Percentiles rank a stretch among this genome's conserved stretches.
Conservation (phyloP, 1,140 invertebrate species). For the Colletes gigas region DNA sequence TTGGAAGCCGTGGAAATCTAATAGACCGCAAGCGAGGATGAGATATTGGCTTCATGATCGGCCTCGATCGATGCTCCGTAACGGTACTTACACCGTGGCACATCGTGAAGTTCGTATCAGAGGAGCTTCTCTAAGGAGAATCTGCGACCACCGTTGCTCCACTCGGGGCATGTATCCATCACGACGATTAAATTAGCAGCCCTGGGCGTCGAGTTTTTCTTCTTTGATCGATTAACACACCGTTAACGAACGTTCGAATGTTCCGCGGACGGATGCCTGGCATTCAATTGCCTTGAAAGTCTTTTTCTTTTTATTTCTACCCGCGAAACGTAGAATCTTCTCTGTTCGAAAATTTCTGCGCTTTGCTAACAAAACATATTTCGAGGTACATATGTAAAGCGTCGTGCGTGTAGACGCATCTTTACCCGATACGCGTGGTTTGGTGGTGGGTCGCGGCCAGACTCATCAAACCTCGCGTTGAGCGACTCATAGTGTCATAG, state of each 20-base stretch:
- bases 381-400: no score
- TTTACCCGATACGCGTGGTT: no score
- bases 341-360: no score
- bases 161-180: constrained; percentile 1
- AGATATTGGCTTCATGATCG: constrained; percentile 70
- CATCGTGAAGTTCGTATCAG: constrained; percentile 48
- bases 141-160: constrained; percentile 3
- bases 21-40: constrained; percentile 74
- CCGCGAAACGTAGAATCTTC: no score
- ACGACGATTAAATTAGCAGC: constrained; percentile 61
- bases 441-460: no score
- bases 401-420: no score
- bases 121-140: constrained; percentile 4
- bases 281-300: no score
- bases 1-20: constrained; percentile 74
- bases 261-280: background rate
- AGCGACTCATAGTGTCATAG: no score
- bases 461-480: no score
- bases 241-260: constrained; percentile 23
- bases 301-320: no score
- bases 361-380: no score
- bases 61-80: constrained; percentile 62
- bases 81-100: constrained; percentile 48
- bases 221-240: constrained; percentile 29
- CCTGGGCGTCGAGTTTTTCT: background rate